Evolutionary conservation across 2,888 invertebrate species (phyloP), one percentile per base, ranked within the genome.

Genomic region (Drosophila atripex): DNA sequence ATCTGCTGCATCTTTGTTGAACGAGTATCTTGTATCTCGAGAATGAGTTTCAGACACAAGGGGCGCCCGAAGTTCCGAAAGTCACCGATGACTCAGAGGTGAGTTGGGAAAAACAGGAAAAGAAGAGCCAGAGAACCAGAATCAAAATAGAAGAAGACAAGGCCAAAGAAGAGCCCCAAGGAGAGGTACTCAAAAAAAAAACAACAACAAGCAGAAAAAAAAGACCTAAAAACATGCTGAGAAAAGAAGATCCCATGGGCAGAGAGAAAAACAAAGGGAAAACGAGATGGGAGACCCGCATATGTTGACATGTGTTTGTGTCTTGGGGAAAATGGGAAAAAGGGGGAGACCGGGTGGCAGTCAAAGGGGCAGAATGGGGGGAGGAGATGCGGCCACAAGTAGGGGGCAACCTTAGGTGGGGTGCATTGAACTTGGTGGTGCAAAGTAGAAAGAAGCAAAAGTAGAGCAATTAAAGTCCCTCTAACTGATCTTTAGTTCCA

Each of bases 81-180:
- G 53, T 49, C 52, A 25, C 49, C 35, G 85, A 78, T 80, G 80
- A 80, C 75, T 80, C 80, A 80, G 14, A 41, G 39, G 18, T 16
- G 39, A 16, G 39, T 41, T 18, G 39, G 39, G 39, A 70, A 71
- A 75, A 35, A 57, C 60, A 47, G 52, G 3, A 12, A n/a, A 32
- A 11, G 9, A 50, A 53, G 52, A 45, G 49, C 38, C 63, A 52
- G 47, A 54, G 51, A 59, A 46, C 66, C 47, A 73, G 71, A 73
- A 73, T 64, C 71, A 73, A 71, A 73, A 65, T 71, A 73, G 73
- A 71, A 65, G 57, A 57, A 51, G 38, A 57, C 46, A 47, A 51
- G 45, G 43, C 38, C 47, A 57, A 56, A 56, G 51, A 41, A 41
- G 39, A 18, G 16, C 50, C 30, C 63, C 35, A 49, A 50, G 46